Conservation (phyloP, 2,797 vertebrate genomes). For the Crocodylus rhombifer region DNA sequence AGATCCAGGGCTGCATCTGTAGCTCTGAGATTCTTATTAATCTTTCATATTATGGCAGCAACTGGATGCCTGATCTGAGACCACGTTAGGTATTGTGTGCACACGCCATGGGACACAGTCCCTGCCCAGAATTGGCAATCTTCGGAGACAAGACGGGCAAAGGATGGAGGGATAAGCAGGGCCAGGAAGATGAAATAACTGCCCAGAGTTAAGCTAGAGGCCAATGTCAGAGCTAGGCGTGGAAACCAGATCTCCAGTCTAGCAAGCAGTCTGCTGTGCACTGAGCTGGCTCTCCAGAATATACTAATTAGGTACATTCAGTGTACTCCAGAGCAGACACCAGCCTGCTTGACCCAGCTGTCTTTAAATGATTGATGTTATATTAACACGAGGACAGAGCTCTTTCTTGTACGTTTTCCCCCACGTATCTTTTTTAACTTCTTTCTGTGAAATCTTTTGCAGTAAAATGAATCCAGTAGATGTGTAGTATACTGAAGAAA, state of each 20-base stretch:
- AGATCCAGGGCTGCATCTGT: not conserved
- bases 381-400: conserved; percentile 24
- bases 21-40: not conserved
- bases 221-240: not conserved
- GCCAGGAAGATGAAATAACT: not conserved
- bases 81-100: not conserved
- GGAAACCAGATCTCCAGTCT: not conserved
- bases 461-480: conserved; percentile 44
- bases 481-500: conserved; percentile 51
- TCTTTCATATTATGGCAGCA: not conserved
- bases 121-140: fast-evolving
- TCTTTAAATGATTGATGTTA: not conserved
- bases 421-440: conserved; percentile 46
- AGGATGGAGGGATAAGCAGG: not conserved
- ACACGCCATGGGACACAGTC: not conserved
- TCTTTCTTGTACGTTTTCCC: conserved; percentile 1
- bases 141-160: not conserved
- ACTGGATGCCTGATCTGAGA: not conserved
- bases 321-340: not conserved
- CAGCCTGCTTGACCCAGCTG: conserved; percentile 10
- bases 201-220: not conserved
- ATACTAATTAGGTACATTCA: not conserved
- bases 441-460: conserved; percentile 49
- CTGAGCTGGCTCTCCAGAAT: not conserved
- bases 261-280: not conserved